Conservation (phyloP, 2,113 vertebrate genomes). For the Vimba vimba region DNA sequence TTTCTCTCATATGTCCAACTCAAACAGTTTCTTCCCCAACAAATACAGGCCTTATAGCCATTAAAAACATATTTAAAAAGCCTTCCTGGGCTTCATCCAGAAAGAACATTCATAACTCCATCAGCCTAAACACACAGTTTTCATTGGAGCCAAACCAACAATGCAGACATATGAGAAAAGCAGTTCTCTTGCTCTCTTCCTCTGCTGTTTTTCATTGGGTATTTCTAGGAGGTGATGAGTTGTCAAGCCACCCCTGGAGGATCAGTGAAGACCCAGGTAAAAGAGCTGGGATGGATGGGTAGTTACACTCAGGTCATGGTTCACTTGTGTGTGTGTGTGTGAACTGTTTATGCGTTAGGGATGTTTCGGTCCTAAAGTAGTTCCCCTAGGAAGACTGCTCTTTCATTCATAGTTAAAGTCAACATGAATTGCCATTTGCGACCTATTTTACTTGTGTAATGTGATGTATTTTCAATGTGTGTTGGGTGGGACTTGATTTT, state of each 20-base stretch:
- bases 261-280: not conserved
- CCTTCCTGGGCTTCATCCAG: slow-evolving; percentile 54
- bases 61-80: slow-evolving; percentile 63
- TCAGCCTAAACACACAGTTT: slow-evolving; percentile 62
- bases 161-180: slow-evolving; percentile 48
- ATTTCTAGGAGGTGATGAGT: slow-evolving; percentile 16
- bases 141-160: slow-evolving; percentile 54
- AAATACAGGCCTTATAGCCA: slow-evolving; percentile 52
- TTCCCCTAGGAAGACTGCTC: not conserved
- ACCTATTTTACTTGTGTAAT: not conserved
- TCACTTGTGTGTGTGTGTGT: not conserved
- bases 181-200: slow-evolving; percentile 24
- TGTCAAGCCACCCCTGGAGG: not conserved
- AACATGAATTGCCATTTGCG: not conserved
- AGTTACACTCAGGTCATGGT: not conserved
- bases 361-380: not conserved
- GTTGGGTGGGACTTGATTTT: not conserved
- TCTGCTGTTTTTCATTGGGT: not conserved
- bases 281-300: not conserved
- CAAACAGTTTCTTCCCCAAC: slow-evolving; percentile 53
- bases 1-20: slow-evolving; percentile 47
- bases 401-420: not conserved
- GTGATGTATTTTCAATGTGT: not conserved
- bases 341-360: slow-evolving; percentile 14
- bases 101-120: slow-evolving; percentile 61